Conservation (phyloP, 2,888 invertebrate species). For the Melieria omissa region DNA sequence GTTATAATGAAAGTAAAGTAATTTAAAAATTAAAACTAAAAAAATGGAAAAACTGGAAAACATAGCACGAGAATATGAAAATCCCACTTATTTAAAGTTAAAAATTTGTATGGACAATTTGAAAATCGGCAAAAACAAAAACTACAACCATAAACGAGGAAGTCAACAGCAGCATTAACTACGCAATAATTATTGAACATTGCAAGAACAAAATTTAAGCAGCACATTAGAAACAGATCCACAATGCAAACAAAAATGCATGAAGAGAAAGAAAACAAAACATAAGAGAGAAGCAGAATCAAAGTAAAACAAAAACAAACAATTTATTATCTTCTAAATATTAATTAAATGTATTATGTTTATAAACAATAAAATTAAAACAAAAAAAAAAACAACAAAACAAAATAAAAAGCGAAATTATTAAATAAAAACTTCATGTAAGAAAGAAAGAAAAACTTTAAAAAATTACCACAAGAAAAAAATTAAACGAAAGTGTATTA, state of each 20-base stretch:
- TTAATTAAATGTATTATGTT: conserved; percentile 62
- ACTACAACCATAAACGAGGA: not conserved
- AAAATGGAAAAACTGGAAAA: not conserved
- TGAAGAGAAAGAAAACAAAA: conserved; percentile 24
- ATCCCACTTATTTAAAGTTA: not conserved
- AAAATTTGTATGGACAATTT: conserved; percentile 3
- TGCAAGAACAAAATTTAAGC: conserved; percentile 15
- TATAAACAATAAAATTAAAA: conserved; percentile 46
- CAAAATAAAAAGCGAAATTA: conserved; percentile 41
- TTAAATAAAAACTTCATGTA: not conserved
- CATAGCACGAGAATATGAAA: conserved; percentile 2
- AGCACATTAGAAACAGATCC: conserved; percentile 23
- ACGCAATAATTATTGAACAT: conserved; percentile 14
- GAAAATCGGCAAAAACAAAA: conserved; percentile 18
- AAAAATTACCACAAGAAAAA: too few relatives aligned
- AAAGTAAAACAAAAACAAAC: conserved; percentile 17
- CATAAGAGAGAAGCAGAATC: conserved; percentile 34
- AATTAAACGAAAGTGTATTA: too few relatives aligned
- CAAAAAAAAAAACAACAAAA: conserved; percentile 47
- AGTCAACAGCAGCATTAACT: not conserved
- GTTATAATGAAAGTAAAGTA: conserved; percentile 4
- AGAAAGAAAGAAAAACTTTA: too few relatives aligned
- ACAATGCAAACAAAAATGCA: conserved; percentile 30
- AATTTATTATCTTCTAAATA: conserved; percentile 53
- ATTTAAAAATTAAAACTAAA: too few relatives aligned